Conservation (phyloP, 2,113 vertebrate genomes). For the Smithornis capensis region DNA sequence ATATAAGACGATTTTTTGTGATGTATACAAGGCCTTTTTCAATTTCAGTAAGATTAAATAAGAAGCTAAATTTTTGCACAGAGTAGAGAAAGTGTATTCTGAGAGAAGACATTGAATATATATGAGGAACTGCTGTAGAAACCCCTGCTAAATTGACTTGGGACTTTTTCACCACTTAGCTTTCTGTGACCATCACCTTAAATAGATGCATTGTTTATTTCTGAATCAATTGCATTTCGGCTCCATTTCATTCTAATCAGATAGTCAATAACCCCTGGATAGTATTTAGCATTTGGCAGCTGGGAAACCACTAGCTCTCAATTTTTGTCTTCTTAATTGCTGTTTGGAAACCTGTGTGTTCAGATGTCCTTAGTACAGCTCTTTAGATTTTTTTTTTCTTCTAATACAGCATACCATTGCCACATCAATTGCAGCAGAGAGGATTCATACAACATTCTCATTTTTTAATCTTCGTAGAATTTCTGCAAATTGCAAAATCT, state of each 20-base stretch:
- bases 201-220: constrained; percentile 63
- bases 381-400: background rate
- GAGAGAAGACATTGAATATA: background rate
- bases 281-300: constrained; percentile 52
- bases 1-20: background rate
- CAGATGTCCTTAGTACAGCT: background rate
- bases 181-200: constrained; percentile 52
- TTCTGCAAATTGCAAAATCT: background rate
- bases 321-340: constrained; percentile 52
- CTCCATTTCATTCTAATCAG: constrained; percentile 68
- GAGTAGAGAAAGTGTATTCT: background rate
- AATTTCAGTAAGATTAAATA: background rate
- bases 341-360: constrained; percentile 33
- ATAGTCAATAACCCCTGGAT: constrained; percentile 61
- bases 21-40: background rate
- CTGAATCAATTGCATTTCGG: constrained; percentile 66
- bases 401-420: background rate
- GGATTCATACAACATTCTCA: background rate
- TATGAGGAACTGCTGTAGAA: background rate
- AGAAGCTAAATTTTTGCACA: background rate
- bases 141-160: background rate
- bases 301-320: background rate
- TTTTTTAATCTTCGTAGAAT: background rate
- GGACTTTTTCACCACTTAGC: constrained; percentile 5
- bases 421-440: background rate